phyloP scores from a whole-genome alignment of 2,113 vertebrate genomes.

The Misgurnus mizolepis region DNA sequence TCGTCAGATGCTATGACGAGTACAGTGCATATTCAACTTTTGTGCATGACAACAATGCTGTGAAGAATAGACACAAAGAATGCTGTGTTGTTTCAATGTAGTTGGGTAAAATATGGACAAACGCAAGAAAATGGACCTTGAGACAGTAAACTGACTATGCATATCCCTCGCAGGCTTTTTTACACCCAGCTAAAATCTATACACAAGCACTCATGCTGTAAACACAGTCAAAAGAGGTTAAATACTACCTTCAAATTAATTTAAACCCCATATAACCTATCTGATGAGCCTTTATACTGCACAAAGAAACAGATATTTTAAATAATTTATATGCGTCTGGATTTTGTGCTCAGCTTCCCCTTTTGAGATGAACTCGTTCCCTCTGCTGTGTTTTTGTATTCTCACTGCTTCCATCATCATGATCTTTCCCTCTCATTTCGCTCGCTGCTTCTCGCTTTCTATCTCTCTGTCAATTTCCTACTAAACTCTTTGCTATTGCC shows the following conservation, averaged over 20 bases:
- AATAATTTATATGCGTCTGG: background rate
- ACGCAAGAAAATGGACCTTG: too few relatives aligned
- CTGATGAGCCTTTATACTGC: background rate
- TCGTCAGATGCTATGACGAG: background rate
- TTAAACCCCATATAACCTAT: background rate
- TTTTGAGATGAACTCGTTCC: background rate
- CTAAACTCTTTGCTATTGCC: background rate
- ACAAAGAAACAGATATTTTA: background rate
- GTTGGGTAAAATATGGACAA: too few relatives aligned
- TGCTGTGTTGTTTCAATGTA: too few relatives aligned
- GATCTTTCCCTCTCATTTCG: conserved; percentile 16
- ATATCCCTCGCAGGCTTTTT: too few relatives aligned
- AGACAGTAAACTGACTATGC: too few relatives aligned
- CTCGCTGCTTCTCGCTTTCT: background rate
- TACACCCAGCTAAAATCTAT: too few relatives aligned
- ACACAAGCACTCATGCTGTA: background rate
- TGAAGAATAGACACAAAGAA: too few relatives aligned
- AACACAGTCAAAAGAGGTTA: too few relatives aligned
- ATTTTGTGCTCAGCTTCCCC: background rate
- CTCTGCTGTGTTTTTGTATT: background rate
- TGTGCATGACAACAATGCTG: too few relatives aligned
- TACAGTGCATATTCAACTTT: background rate
- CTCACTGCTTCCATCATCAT: background rate
- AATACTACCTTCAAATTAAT: background rate
- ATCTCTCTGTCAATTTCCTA: background rate